Percentiles rank a stretch among this genome's conserved stretches.
Conservation (phyloP, 2,797 vertebrate genomes). For the Pipistrellus kuhlii region DNA sequence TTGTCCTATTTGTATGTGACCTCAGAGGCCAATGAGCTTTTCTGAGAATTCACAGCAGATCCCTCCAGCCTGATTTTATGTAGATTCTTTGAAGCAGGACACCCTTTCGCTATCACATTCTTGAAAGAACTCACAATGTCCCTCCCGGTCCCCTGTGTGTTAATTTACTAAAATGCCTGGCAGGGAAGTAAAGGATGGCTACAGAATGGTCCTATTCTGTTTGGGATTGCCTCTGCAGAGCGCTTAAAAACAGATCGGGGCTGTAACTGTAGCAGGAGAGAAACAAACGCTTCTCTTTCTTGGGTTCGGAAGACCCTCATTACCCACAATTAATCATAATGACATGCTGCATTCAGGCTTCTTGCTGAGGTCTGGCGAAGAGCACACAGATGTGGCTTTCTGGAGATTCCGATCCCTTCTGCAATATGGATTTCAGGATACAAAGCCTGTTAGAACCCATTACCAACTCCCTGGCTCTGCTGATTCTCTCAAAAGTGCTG, state of each 20-base stretch:
- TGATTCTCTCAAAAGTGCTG: constrained; percentile 58
- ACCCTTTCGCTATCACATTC: constrained; percentile 24
- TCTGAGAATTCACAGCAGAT: constrained; percentile 38
- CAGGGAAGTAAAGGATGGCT: constrained; percentile 77
- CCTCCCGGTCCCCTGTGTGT: not conserved
- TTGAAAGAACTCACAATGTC: constrained; percentile 65
- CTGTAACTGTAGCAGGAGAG: constrained; percentile 82
- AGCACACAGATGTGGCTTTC: constrained; percentile 84
- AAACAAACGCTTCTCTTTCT: constrained; percentile 88
- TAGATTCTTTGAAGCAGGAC: constrained; percentile 55
- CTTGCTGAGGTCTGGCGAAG: constrained; percentile 82
- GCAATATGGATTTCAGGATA: constrained; percentile 78
- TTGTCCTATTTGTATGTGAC: constrained; percentile 49
- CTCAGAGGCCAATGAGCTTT: constrained; percentile 24
- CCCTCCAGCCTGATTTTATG: constrained; percentile 22
- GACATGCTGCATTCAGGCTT: constrained; percentile 86
- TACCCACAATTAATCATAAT: constrained; percentile 90
- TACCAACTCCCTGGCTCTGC: constrained; percentile 74
- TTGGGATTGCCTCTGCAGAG: constrained; percentile 74
- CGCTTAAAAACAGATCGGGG: constrained; percentile 85
- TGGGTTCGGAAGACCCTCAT: constrained; percentile 88
- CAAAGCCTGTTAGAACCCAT: constrained; percentile 82
- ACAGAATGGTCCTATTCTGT: constrained; percentile 79
- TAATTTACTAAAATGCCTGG: constrained; percentile 62
- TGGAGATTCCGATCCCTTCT: constrained; percentile 81